Evolutionary conservation across 2,888 invertebrate species (phyloP), one percentile per base, ranked within the genome.

Genomic region (Drosophila neutralis): DNA sequence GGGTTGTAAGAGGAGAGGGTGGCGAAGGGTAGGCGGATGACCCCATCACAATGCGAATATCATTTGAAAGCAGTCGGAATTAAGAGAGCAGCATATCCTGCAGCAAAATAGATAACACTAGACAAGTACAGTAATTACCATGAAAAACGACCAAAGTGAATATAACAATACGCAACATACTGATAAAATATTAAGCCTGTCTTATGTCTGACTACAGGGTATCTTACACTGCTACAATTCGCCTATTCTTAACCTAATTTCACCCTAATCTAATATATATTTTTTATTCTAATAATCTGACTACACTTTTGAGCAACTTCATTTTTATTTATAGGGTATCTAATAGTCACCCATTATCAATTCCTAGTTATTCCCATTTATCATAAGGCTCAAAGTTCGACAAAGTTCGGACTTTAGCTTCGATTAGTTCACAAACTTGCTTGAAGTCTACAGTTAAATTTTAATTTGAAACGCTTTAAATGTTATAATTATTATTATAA

Each of bases 1-100:
- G 24, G n/a, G 27, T 29, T 7, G n/a, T 11, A n/a, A 15, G 35
- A 1, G 21, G 1, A 11, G 49, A 29, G 18, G 21, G 8, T 21
- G 29, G 13, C 18, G n/a, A 27, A 27, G 38, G 21, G 49, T 13
- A 31, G 27, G 33, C 24, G 21, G 33, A 35, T 24, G 49, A 24
- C n/a, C 31, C 45, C 35, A 38, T 48, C 62, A 71, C 70, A 76
- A 65, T 62, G 75, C 62, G 58, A 60, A 40, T 75, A 76, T 60
- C 71, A 61, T 45, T 75, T 54, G 45, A 57, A 29, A 36, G 24
- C 60, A 51, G 53, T 48, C 31, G 33, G 40, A 66, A 42, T 38
- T 31, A 13, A 53, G 35, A 36, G n/a, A 36, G 15, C 29, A 31
- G 31, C 51, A 36, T 52, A 49, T 18, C 49, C 49, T 18, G 13